Percentiles rank a stretch among this genome's conserved stretches.
These are phyloP conservation scores for Nomada lathburiana DNA, from an alignment of 2,888 invertebrate genomes.

Conservation along the genomic window DNA sequence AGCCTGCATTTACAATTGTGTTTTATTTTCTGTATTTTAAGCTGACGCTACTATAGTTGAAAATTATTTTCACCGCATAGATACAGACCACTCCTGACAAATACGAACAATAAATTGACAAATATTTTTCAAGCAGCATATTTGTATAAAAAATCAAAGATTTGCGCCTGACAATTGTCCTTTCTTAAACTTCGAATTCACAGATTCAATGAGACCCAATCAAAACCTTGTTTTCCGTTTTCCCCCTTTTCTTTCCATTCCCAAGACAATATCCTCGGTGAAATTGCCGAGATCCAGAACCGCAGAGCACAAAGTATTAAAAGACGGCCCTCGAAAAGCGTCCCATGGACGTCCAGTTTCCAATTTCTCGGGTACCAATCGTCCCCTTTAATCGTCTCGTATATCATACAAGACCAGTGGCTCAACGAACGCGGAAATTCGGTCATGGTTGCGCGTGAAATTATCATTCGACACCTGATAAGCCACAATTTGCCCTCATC, in stretches of 20 bases:
- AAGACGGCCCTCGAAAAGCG: conserved; percentile 8
- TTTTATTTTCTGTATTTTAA: too few relatives aligned
- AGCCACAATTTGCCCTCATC: conserved; percentile 38
- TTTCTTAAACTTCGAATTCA: too few relatives aligned
- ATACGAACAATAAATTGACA: too few relatives aligned
- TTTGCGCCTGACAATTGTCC: too few relatives aligned
- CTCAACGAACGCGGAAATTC: conserved; percentile 23
- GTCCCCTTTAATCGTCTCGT: conserved; percentile 32
- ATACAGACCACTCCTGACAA: too few relatives aligned
- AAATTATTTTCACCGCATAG: too few relatives aligned
- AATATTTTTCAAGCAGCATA: too few relatives aligned
- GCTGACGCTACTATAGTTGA: too few relatives aligned
- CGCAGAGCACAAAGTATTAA: conserved; percentile 1
- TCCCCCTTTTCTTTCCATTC: neutral
- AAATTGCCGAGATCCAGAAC: conserved; percentile 20
- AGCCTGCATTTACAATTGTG: too few relatives aligned
- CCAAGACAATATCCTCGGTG: neutral
- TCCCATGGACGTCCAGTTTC: conserved; percentile 29
- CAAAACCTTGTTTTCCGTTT: too few relatives aligned
- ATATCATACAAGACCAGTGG: conserved; percentile 35
- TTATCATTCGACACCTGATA: conserved; percentile 30
- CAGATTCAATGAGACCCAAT: too few relatives aligned
- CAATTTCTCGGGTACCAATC: conserved; percentile 40
- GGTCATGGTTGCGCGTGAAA: conserved; percentile 28
- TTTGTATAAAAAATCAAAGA: too few relatives aligned